Evolutionary conservation across 2,888 invertebrate genomes (phyloP).

Genomic region (Drosophila mulleri): DNA sequence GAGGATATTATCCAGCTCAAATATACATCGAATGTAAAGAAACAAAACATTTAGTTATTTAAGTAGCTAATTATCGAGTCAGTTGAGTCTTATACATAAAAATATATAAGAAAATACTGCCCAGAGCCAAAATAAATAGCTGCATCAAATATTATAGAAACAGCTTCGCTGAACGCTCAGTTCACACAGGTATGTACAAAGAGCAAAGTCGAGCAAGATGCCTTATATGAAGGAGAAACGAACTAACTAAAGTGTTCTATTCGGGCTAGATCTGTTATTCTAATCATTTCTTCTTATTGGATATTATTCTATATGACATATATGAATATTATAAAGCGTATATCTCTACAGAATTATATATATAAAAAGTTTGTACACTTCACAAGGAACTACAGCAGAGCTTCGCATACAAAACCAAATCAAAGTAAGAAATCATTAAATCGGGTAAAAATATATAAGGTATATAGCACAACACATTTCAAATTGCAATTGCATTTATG

Average conservation of each 20-base stretch:
- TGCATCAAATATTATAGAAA: not conserved
- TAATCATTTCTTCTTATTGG: too few species aligned
- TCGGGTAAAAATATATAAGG: too few species aligned
- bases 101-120: not conserved
- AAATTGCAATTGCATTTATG: too few species aligned
- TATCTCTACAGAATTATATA: too few species aligned
- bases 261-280: not conserved
- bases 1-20: not conserved
- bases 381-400: not conserved
- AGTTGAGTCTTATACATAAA: not conserved
- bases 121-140: not conserved
- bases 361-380: not conserved
- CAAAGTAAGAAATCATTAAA: not conserved
- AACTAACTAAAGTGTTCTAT: not conserved
- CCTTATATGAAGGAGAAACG: not conserved
- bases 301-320: too few species aligned
- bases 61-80: not conserved
- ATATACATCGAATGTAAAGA: not conserved
- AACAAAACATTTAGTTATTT: not conserved
- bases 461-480: too few species aligned
- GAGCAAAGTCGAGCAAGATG: not conserved
- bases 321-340: too few species aligned
- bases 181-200: not conserved
- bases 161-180: slow-evolving; percentile 1
- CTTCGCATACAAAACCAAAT: not conserved